Conservation (phyloP, 2,113 vertebrate species). For the Cairina moschata region DNA sequence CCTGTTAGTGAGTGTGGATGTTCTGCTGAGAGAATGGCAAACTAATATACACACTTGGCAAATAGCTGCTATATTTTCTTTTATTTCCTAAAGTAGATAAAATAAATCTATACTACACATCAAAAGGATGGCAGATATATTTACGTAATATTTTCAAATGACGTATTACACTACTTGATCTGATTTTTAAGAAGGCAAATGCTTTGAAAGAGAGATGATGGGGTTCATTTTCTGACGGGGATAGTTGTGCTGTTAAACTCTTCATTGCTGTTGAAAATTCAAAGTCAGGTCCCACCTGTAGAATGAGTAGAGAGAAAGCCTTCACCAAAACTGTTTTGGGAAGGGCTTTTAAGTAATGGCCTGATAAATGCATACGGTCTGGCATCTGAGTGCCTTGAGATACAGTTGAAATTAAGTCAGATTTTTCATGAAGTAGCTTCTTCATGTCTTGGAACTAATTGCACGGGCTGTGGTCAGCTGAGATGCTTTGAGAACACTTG, state of each 20-base stretch:
- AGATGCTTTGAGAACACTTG: background rate
- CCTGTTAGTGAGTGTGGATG: rapidly evolving
- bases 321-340: constrained; percentile 24
- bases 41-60: background rate
- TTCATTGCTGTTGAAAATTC: background rate
- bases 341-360: constrained; percentile 10
- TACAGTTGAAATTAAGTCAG: constrained; percentile 17
- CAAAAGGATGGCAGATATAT: background rate
- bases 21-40: background rate
- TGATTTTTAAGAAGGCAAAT: constrained; percentile 1
- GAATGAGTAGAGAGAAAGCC: constrained; percentile 2
- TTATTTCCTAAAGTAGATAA: background rate
- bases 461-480: background rate
- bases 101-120: background rate
- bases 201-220: background rate
- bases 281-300: background rate
- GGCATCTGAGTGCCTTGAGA: constrained; percentile 25
- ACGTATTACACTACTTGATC: background rate
- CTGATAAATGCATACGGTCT: background rate
- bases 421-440: constrained; percentile 28
- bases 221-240: background rate
- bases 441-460: background rate
- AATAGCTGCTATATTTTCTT: background rate
- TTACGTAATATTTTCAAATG: background rate
- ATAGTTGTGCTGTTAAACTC: background rate